Percentiles rank a stretch among this genome's conserved stretches.
These are phyloP conservation scores for Scaeva pyrastri DNA, from an alignment of 2,888 invertebrate species.

Conservation along the genomic window DNA sequence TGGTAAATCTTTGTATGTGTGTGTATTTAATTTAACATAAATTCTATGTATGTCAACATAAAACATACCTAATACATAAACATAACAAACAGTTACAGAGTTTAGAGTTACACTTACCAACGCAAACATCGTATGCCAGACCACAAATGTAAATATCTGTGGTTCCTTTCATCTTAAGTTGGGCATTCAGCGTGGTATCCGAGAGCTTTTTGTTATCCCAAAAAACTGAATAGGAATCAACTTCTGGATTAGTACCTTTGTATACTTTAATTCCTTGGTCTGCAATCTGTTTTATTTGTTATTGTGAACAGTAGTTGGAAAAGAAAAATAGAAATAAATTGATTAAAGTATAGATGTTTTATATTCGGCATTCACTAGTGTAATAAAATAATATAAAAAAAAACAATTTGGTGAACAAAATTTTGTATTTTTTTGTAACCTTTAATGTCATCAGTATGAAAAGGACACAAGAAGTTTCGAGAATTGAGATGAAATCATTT, in stretches of 20 bases:
- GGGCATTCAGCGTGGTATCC: conserved; percentile 92
- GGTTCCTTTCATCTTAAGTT: conserved; percentile 91
- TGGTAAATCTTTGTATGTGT: conserved; percentile 8
- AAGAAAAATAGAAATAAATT: conserved; percentile 1
- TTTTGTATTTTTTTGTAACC: no score
- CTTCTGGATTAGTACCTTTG: conserved; percentile 96
- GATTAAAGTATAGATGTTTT: background rate
- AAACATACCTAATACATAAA: no score
- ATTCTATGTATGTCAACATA: background rate
- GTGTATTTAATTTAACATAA: no score
- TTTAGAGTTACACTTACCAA: conserved; percentile 85
- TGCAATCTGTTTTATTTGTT: conserved; percentile 85
- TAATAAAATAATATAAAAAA: background rate
- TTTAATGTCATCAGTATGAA: no score
- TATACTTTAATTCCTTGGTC: conserved; percentile 92
- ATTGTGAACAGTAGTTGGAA: conserved; percentile 13
- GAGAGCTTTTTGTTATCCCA: conserved; percentile 98
- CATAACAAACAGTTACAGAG: no score
- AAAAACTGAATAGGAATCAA: conserved; percentile 99
- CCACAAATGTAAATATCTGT: conserved; percentile 98
- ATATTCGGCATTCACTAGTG: no score
- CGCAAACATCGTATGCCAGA: conserved; percentile 97
- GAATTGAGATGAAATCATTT: no score
- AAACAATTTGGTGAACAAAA: background rate
- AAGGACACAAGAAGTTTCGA: no score